phyloP scores from a whole-genome alignment of 1,140 invertebrate species.

The Apolygus lucorum region DNA sequence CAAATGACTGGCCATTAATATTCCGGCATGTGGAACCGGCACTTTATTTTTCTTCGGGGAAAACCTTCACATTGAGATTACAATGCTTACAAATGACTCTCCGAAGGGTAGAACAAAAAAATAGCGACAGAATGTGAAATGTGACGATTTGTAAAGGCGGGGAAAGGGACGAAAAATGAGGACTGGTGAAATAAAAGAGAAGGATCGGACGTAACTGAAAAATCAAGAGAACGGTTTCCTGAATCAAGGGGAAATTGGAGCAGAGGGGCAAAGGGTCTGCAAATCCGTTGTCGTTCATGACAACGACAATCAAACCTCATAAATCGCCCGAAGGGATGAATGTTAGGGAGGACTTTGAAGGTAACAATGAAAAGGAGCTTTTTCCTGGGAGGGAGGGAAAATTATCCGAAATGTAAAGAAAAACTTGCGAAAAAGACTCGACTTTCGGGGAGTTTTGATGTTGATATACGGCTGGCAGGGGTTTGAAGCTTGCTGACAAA shows the following conservation, averaged over 20 bases:
- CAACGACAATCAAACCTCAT: not conserved
- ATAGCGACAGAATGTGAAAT: too few relatives aligned
- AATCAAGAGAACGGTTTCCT: not conserved
- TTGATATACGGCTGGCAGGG: slow-evolving; percentile 1
- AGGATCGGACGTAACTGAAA: too few relatives aligned
- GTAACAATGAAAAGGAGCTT: not conserved
- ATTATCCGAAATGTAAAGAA: slow-evolving; percentile 20
- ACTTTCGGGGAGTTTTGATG: not conserved
- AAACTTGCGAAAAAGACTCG: too few relatives aligned
- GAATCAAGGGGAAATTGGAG: not conserved
- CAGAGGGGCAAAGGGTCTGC: not conserved
- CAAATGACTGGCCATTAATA: too few relatives aligned
- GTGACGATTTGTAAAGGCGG: not conserved
- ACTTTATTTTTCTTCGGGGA: too few relatives aligned
- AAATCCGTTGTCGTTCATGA: not conserved
- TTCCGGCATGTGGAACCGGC: too few relatives aligned
- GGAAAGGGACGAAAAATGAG: not conserved
- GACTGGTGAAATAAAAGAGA: too few relatives aligned
- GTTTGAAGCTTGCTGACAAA: slow-evolving; percentile 18
- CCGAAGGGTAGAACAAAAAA: too few relatives aligned
- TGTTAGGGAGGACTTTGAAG: not conserved
- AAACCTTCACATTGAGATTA: too few relatives aligned
- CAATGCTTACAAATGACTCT: too few relatives aligned
- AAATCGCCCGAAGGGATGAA: not conserved
- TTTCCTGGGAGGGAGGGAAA: too few relatives aligned